Base-by-base conservation (phyloP, 2,113 vertebrate species). In the Galeopterus variegatus region DNA sequence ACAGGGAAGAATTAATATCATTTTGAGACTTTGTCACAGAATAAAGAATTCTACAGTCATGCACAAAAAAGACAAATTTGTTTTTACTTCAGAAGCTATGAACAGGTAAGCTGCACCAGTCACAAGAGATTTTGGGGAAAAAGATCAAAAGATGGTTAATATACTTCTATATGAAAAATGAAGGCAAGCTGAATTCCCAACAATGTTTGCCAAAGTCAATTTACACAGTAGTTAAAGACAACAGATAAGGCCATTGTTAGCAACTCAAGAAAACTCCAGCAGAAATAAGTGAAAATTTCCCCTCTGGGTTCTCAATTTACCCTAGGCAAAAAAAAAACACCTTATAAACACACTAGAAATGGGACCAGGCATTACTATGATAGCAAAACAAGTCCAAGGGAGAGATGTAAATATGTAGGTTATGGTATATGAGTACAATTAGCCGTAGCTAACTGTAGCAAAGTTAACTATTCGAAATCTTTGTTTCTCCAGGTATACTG, bases 281-380 rank as follows among this genome's bases (percentile, higher is more conserved):
- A 94, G 69, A 96, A 96, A 88, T 84, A 56, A 80, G 5, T 90
- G 73, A 96, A 97, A 94, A 93, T 41, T 52, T 65, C 41, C 58
- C 41, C 31, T 84, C 70, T 73, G 41, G 52, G 36, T 56, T 93
- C 65, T 88, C 86, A 83, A 36, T 4, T 70, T 92, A 92, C 85
- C 33, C 13, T 17, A 72, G 60, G 52, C 79, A 94, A 96, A 95
- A 95, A 17, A 73, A 67, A 94, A 94, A 75, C 77, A 96, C 80
- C 48, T 4, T 56, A 56, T 17, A 79, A 12, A 62, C 4, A 88
- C 15, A 62, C 56, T 52, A 96, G 60, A 96, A 82, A 88, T 28
- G 31, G 12, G 26, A 80, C 10, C 13, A 64, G 48, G 6, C 28
- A 60, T 18, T 82, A 19, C 64, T 52, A 52, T 12, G 26, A 62